phyloP scores from a whole-genome alignment of 1,140 invertebrate genomes.

The Teleogryllus occipitalis region DNA sequence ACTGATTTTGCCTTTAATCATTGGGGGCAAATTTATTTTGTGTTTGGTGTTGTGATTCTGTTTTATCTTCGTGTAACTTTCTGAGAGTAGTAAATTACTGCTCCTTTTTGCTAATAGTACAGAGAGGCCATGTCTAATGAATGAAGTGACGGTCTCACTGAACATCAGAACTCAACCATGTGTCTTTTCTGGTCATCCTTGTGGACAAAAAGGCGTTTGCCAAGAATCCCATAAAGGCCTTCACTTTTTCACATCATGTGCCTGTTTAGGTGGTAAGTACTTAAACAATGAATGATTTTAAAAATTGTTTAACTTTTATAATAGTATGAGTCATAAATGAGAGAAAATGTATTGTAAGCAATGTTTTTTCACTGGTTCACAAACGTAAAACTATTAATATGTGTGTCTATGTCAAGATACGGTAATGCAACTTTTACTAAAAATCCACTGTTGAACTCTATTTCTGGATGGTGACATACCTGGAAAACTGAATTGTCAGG shows the following conservation, averaged over 20 bases:
- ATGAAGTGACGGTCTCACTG: conserved; percentile 44
- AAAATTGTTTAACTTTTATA: neutral
- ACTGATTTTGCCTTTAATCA: neutral
- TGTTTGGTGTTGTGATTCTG: neutral
- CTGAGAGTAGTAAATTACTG: neutral
- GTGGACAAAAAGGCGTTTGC: conserved; percentile 42
- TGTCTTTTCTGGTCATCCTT: conserved; percentile 39
- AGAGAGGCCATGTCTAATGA: conserved; percentile 33
- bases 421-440: no score
- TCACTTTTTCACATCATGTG: conserved; percentile 43
- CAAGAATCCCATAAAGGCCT: conserved; percentile 43
- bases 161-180: conserved; percentile 43
- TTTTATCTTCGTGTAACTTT: conserved; percentile 10
- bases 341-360: no score
- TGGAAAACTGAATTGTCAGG: no score
- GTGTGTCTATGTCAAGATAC: no score
- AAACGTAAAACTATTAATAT: no score
- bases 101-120: conserved; percentile 28
- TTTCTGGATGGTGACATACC: no score
- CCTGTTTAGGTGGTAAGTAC: conserved; percentile 40
- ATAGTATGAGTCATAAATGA: neutral
- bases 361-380: no score
- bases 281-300: no score
- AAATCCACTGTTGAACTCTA: no score
- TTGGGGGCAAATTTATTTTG: conserved; percentile 18